Evolutionary conservation across 1,140 invertebrate genomes (phyloP), one percentile per base, ranked within the genome.

Genomic region (Pseudomyrmex pallidus): DNA sequence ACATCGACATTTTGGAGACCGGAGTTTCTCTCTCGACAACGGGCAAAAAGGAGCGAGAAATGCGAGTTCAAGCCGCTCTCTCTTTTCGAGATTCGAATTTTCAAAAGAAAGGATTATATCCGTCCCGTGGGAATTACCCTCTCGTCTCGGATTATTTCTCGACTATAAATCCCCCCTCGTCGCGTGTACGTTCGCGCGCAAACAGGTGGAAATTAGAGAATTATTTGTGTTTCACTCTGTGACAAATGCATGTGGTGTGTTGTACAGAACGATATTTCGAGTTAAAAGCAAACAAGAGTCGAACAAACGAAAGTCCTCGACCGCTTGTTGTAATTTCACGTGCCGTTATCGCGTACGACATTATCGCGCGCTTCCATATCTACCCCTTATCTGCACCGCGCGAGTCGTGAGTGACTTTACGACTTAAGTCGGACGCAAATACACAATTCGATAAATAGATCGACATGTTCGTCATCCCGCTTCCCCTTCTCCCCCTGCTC

Each of bases 11-110:
- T 85, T 83, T 72, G 77, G 84, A 86, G 66, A 85, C 82, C 82
- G 64, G 76, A 90, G 88, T 91, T 35, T 35, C 35, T 35, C 5
- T 35, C 89, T 90, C 90, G 87, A 91, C 89, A 83, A 87, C 66
- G 73, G 78, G 70, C 25, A n/a, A 25, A 73, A 48, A 56, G 78
- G 25, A 61, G 44, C 48, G 35, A 56, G 56, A 17, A 59, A 25
- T 22, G 70, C 74, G 85, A 78, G 63, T 72, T 64, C 50, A 70
- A 48, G 59, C 48, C 35, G 10, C 17, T 61, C 48, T 46, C 22
- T 59, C 66, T 70, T 46, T 12, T 25, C 52, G 74, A 78, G 70
- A 68, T 46, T 22, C 54, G 74, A 73, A 87, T 87, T 86, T 77
- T 83, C 72, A 80, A 59, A 54, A 68, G 54, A 25, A 78, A 44